Conservation (phyloP, 2,113 vertebrate species). For the Pteruthius melanotis region DNA sequence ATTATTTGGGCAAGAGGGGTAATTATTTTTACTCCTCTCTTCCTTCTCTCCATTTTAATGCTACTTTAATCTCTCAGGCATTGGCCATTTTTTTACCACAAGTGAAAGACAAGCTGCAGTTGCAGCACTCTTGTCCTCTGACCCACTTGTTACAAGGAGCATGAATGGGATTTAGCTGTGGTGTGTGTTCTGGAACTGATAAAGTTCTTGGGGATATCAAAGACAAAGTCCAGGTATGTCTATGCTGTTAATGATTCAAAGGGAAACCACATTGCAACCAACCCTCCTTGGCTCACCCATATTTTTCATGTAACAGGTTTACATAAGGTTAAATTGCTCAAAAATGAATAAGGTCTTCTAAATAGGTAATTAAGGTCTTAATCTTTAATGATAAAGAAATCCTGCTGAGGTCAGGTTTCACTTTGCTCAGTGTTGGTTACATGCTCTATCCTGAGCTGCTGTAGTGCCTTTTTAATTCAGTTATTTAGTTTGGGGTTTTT, state of each 20-base stretch:
- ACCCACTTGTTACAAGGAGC: not conserved
- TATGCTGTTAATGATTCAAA: not conserved
- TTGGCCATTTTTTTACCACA: not conserved
- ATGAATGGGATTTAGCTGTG: not conserved
- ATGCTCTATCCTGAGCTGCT: not conserved
- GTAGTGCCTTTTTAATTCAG: not conserved
- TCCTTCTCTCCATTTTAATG: not conserved
- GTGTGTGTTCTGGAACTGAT: not conserved
- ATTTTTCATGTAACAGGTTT: not conserved
- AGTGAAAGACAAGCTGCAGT: not conserved
- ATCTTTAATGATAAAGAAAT: not conserved
- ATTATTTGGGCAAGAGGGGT: not conserved
- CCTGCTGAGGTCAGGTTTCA: not conserved
- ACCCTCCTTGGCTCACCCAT: not conserved
- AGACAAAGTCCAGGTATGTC: not conserved
- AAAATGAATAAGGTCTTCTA: not conserved
- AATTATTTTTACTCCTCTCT: not conserved
- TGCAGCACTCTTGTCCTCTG: not conserved
- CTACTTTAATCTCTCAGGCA: not conserved
- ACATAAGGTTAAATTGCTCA: not conserved
- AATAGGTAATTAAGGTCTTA: not conserved
- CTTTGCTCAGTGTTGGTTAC: not conserved
- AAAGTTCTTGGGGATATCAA: not conserved
- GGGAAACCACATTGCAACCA: not conserved
- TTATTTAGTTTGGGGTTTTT: not conserved